Conservation (phyloP, 2,888 invertebrate genomes). For the Andrena trimmerana region DNA sequence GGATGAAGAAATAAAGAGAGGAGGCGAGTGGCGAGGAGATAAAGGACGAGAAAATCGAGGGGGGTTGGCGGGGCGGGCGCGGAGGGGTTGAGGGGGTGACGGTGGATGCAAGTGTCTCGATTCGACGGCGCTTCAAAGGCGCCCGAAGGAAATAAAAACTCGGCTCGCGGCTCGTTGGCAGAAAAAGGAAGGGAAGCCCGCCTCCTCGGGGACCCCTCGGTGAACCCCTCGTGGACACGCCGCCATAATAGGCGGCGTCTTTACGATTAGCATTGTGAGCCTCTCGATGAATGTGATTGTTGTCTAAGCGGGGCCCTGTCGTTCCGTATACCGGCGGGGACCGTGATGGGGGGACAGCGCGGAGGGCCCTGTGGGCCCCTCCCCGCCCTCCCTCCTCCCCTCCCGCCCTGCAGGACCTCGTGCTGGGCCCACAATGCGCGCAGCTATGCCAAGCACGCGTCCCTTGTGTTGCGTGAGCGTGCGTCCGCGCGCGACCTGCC, state of each 20-base stretch:
- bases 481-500: constrained; percentile 73
- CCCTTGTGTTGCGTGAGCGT: constrained; percentile 79
- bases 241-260: constrained; percentile 84
- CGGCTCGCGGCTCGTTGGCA: constrained; percentile 66
- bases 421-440: constrained; percentile 81
- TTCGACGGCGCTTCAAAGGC: constrained; percentile 75
- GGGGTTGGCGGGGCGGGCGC: background rate
- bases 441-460: constrained; percentile 85
- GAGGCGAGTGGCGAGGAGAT: constrained; percentile 31
- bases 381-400: too few species aligned
- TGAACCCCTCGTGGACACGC: constrained; percentile 72
- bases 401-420: constrained; percentile 72
- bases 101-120: constrained; percentile 70
- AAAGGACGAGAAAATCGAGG: constrained; percentile 40
- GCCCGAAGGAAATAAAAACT: constrained; percentile 70
- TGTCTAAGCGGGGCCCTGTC: constrained; percentile 80
- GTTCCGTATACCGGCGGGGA: constrained; percentile 70
- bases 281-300: constrained; percentile 84
- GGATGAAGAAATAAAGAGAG: constrained; percentile 46
- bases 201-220: constrained; percentile 65
- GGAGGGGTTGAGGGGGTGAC: background rate
- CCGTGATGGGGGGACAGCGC: constrained; percentile 52
- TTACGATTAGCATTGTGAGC: constrained; percentile 85
- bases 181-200: constrained; percentile 72
- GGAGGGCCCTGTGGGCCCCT: constrained; percentile 66